Base-by-base conservation (phyloP, 2,888 invertebrate species). In the Stenodema calcarata region DNA sequence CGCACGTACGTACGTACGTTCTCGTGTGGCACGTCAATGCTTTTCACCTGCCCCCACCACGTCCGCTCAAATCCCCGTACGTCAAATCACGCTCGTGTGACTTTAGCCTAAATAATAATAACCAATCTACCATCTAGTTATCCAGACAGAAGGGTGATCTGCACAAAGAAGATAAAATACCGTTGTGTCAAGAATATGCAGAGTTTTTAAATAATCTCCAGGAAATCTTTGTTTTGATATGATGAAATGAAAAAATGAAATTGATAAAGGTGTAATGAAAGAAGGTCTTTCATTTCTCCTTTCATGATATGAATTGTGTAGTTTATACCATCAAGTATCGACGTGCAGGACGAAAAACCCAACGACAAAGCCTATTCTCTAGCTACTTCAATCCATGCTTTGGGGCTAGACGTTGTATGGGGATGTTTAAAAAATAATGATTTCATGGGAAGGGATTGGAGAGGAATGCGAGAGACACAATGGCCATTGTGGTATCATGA, bases 401-500 rank as follows among this genome's bases (percentile, higher is more conserved):
- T 62, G 50, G n/a, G n/a, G n/a, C 50, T 50, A 23, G 11, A 62
- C 18, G 62, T 27, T 62, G 62, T 62, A 62, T 27, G 62, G 18
- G 23, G 23, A 11, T 18, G 11, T n/a, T 23, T 62, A 23, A 18
- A 62, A 62, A 62, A 62, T 62, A 23, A 62, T 62, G 23, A 23
- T 23, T 62, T 23, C 23, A 62, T 23, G 62, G 23, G 27, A 28
- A 27, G 41, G 41, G 30, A 75, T 75, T 35, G 35, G 73, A 41
- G 78, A 14, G 47, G 78, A 44, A 44, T 78, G 78, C 47, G 28
- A 27, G 80, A 28, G 80, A 80, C 50, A 80, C 80, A 54, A 80
- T 80, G 80, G 80, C 80, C 50, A 80, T 80, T 80, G 80, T 80
- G 80, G 80, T 80, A 80, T 80, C 28, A 80, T 80, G 54, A 23